These are phyloP conservation scores for Platerodrilus igneus DNA, from an alignment of 2,888 invertebrate species.

Conservation along the genomic window DNA sequence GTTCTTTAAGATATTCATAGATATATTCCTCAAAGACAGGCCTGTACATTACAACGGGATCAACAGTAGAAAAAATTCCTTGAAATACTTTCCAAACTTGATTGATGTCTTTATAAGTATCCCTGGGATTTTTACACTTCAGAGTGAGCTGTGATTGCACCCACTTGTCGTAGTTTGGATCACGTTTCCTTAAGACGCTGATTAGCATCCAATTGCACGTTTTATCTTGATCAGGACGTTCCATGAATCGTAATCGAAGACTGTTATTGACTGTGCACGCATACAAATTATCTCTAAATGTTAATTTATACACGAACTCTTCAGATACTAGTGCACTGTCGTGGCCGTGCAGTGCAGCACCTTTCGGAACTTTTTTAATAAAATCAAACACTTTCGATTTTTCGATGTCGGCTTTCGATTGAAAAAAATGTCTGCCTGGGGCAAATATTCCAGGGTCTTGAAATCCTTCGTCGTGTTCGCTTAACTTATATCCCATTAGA, in stretches of 20 bases:
- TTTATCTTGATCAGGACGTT: constrained; percentile 22
- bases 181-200: constrained; percentile 22
- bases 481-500: constrained; percentile 35
- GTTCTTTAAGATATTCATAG: constrained; percentile 58
- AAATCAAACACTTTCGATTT: constrained; percentile 61
- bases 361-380: constrained; percentile 68
- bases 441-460: constrained; percentile 48
- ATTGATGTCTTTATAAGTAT: constrained; percentile 52
- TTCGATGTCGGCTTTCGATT: constrained; percentile 55
- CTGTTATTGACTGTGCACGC: constrained; percentile 44
- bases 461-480: constrained; percentile 36
- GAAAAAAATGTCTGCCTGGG: constrained; percentile 63
- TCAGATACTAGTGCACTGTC: constrained; percentile 59
- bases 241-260: constrained; percentile 38
- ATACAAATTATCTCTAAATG: constrained; percentile 57
- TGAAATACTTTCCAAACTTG: constrained; percentile 58
- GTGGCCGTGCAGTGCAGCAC: constrained; percentile 64
- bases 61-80: constrained; percentile 53
- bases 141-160: constrained; percentile 56
- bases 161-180: constrained; percentile 31
- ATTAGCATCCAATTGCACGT: constrained; percentile 44
- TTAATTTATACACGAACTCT: constrained; percentile 57
- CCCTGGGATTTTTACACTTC: constrained; percentile 51
- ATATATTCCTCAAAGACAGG: constrained; percentile 65
- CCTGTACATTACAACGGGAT: constrained; percentile 55